Percentiles rank a stretch among this genome's conserved stretches.
Evolutionary conservation across 2,888 invertebrate genomes (phyloP).

Genomic region (Scelioninae gen. 1): DNA sequence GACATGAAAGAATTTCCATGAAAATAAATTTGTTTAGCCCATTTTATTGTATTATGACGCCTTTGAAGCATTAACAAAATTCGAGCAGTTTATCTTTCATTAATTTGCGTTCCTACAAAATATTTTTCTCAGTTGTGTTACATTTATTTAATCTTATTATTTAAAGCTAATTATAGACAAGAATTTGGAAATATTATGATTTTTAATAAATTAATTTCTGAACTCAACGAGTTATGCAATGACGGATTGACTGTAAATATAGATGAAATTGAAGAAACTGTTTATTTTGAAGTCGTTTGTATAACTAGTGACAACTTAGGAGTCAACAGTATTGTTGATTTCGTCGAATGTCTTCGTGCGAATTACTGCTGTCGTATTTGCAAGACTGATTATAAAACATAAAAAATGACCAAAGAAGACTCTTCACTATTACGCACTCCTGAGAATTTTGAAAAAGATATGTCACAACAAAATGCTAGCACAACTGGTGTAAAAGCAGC

Average conservation of each 20-base stretch:
- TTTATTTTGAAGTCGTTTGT: slow-evolving; percentile 45
- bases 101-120: slow-evolving; percentile 14
- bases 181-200: slow-evolving; percentile 7
- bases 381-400: not conserved
- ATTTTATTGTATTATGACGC: slow-evolving; percentile 70
- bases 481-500: slow-evolving; percentile 3
- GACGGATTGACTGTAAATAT: slow-evolving; percentile 8
- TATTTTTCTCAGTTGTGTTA: slow-evolving; percentile 5
- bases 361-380: not conserved
- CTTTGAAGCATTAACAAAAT: slow-evolving; percentile 64
- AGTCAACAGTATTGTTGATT: not conserved
- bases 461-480: not conserved
- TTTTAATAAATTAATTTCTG: slow-evolving; percentile 22
- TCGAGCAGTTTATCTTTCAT: no score
- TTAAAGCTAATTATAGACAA: slow-evolving; percentile 30
- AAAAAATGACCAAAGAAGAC: not conserved
- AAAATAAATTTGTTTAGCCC: slow-evolving; percentile 57
- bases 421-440: not conserved
- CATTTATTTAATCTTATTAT: slow-evolving; percentile 14
- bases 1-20: slow-evolving; percentile 50
- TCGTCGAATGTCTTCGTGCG: not conserved
- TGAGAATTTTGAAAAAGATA: not conserved
- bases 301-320: slow-evolving; percentile 20
- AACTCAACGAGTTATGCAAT: slow-evolving; percentile 16
- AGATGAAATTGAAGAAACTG: slow-evolving; percentile 7